These are phyloP conservation scores for Dermatemys mawii DNA, from an alignment of 2,113 vertebrate species.

Conservation along the genomic window DNA sequence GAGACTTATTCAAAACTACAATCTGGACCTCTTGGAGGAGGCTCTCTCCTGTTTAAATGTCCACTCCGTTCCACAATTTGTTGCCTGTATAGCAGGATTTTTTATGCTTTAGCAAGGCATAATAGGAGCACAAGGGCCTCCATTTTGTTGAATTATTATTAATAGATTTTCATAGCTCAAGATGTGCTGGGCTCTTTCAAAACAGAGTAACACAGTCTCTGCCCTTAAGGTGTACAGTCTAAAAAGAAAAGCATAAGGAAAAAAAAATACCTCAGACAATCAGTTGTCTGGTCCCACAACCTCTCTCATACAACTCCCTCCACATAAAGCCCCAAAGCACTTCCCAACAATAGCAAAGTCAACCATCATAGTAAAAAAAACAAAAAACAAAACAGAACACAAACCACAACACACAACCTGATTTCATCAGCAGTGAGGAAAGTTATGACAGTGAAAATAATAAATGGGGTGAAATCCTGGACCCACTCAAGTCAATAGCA, in stretches of 20 bases:
- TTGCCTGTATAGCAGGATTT: not conserved
- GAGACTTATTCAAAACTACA: not conserved
- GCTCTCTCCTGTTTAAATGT: not conserved
- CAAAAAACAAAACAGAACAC: no score
- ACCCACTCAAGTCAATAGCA: not conserved
- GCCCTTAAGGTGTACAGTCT: rapidly evolving
- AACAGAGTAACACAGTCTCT: not conserved
- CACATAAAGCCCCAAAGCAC: not conserved
- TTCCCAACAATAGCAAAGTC: not conserved
- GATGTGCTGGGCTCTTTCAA: not conserved
- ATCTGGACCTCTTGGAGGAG: not conserved
- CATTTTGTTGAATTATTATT: not conserved
- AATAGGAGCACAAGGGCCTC: not conserved
- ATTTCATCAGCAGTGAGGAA: not conserved
- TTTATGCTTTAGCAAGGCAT: not conserved
- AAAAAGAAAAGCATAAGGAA: not conserved
- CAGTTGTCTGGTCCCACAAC: not conserved
- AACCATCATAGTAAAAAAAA: not conserved
- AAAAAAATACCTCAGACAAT: not conserved
- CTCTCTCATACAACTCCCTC: not conserved
- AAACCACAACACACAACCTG: no score
- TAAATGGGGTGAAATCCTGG: not conserved
- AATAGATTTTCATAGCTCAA: slow-evolving; percentile 8
- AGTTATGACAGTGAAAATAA: not conserved
- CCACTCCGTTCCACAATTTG: not conserved